phyloP scores from a whole-genome alignment of 2,113 vertebrate species.

The Rhinichthys klamathensis region DNA sequence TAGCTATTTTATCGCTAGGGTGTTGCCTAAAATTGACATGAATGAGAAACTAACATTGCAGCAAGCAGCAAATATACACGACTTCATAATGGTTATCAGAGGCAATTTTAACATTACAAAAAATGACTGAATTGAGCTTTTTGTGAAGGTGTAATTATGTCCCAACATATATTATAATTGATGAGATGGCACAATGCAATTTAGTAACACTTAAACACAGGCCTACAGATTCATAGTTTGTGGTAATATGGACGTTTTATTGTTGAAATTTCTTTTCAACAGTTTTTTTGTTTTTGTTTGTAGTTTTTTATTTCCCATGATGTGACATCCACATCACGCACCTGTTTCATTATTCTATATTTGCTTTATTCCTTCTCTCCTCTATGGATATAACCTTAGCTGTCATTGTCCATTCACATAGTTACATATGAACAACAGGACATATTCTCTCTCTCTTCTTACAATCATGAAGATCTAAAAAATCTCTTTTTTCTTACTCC shows the following conservation, averaged over 20 bases:
- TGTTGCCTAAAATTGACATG: background rate
- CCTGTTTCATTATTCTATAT: slow-evolving; percentile 26
- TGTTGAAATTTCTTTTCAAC: background rate
- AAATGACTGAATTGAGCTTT: background rate
- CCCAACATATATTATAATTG: background rate
- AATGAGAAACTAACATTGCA: background rate
- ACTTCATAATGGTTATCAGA: background rate
- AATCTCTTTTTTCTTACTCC: slow-evolving; percentile 17
- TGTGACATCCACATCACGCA: slow-evolving; percentile 12
- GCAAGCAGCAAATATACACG: background rate
- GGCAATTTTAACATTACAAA: background rate
- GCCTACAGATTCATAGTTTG: background rate
- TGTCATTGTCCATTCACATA: slow-evolving; percentile 61
- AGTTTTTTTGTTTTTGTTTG: slow-evolving; percentile 40
- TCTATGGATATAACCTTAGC: slow-evolving; percentile 47
- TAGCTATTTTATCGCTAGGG: background rate
- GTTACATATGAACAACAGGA: slow-evolving; percentile 51
- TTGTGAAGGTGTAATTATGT: background rate
- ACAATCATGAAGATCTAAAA: slow-evolving; percentile 63
- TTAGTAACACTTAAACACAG: background rate
- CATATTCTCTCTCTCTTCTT: slow-evolving; percentile 56
- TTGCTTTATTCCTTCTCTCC: slow-evolving; percentile 25
- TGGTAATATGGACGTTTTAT: background rate
- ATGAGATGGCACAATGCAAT: background rate
- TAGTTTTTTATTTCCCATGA: slow-evolving; percentile 22